Conservation (phyloP, 2,113 vertebrate genomes). For the Dasyprocta punctata region DNA sequence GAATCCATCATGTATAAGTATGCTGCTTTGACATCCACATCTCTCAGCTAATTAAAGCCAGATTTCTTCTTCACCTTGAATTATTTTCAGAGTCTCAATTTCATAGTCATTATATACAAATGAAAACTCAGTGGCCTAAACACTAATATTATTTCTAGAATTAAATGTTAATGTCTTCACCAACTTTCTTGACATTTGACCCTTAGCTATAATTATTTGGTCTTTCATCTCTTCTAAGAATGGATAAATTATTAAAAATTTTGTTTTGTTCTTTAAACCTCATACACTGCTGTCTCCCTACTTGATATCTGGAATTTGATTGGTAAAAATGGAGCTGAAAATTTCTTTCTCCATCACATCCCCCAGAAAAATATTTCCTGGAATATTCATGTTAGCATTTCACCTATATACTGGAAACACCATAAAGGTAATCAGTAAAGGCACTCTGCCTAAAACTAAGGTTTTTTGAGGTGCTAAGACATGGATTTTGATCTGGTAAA, state of each 20-base stretch:
- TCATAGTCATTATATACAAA: background rate
- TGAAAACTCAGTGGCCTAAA: background rate
- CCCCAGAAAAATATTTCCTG: background rate
- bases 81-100: background rate
- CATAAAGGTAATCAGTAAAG: background rate
- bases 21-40: background rate
- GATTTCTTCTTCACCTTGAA: background rate
- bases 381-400: background rate
- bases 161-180: background rate
- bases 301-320: background rate
- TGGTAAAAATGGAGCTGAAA: background rate
- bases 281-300: background rate
- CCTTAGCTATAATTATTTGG: background rate
- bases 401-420: background rate
- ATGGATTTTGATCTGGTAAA: background rate
- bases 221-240: background rate
- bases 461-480: background rate
- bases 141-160: background rate
- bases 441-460: background rate
- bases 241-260: background rate
- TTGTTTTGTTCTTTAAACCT: background rate
- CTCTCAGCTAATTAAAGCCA: background rate
- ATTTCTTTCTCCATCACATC: background rate
- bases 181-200: background rate
- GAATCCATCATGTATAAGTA: too few relatives aligned